Base-by-base conservation (phyloP, 2,113 vertebrate species). In the human (Homo sapiens) region DNA sequence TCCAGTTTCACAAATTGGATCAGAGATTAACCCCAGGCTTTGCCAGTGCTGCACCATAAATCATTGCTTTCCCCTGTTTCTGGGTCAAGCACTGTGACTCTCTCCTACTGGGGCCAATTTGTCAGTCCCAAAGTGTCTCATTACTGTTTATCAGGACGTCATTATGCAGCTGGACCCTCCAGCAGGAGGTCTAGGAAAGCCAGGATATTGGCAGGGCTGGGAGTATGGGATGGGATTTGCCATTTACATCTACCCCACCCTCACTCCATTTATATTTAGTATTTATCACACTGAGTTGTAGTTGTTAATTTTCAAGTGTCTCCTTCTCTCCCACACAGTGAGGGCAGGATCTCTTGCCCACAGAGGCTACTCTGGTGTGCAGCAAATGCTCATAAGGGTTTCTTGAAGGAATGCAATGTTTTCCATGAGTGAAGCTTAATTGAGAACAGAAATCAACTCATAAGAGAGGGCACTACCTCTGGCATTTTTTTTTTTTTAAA, bases 101-200 rank as follows among this genome's bases (percentile, higher is more conserved):
- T 89, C 83, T 97, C 88, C 85, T 68, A 88, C 78, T 22, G 59
- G 75, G 75, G 70, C 70, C 72, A 96, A 95, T 96, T 93, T 95
- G 80, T 95, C 76, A 82, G 76, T 55, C 96, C 76, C 50, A 59
- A 84, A 86, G 55, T 94, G 70, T 91, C 96, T 97, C 72, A 94
- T 93, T 97, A 97, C 14, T 0, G 3, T 72, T 95, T 82, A 94
- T 89, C 85, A 85, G 72, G 89, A 89, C 52, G 96, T 94, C 45
- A 52, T 95, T 96, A 91, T 93, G 82, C 72, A 82, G 76, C 93
- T 35, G 97, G 86, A 30, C 59, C 50, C 50, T 90, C 50, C 81
- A 95, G 94, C 78, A 93, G 72, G 78, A 75, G 85, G 78, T 81
- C 82, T 66, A 43, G 84, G 45, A 85, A 95, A 93, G 52, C 86